Percentiles rank a stretch among this genome's conserved stretches.
These are phyloP conservation scores for Hesperophylax magnus DNA, from an alignment of 1,140 invertebrate species.

Conservation along the genomic window DNA sequence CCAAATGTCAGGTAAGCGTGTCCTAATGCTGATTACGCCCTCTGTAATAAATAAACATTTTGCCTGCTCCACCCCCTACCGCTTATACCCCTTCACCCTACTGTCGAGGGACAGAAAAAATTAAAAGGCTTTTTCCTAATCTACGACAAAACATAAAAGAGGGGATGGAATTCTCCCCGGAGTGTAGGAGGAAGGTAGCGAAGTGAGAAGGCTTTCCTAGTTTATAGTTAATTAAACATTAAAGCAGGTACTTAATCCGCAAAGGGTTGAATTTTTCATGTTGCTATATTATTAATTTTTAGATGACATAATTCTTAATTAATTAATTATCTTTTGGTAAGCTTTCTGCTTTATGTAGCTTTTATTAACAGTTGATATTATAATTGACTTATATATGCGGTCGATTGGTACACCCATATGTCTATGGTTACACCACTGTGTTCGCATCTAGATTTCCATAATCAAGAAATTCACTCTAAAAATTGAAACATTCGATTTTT, in stretches of 20 bases:
- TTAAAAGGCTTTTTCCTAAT: conserved; percentile 34
- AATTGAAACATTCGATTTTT: too few species aligned
- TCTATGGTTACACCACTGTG: too few species aligned
- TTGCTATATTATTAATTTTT: too few species aligned
- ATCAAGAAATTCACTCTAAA: too few species aligned
- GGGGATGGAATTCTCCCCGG: neutral
- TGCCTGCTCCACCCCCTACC: conserved; percentile 27
- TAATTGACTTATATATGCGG: too few species aligned
- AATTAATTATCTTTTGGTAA: too few species aligned
- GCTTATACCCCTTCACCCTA: neutral
- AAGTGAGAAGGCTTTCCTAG: conserved; percentile 2
- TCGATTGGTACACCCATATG: too few species aligned
- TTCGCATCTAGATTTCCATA: too few species aligned
- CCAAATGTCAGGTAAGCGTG: conserved; percentile 48
- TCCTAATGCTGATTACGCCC: conserved; percentile 48
- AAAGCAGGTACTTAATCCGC: neutral
- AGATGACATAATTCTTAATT: too few species aligned
- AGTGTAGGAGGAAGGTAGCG: neutral
- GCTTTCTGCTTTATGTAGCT: too few species aligned
- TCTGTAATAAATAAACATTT: conserved; percentile 54
- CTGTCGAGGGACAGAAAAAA: conserved; percentile 32
- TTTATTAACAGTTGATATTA: too few species aligned
- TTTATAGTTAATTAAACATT: conserved; percentile 32
- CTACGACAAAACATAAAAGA: conserved; percentile 25
- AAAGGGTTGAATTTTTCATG: neutral